A percentile compares a stretch with the other conserved stretches of the same genome.
Evolutionary conservation across 2,888 invertebrate genomes (phyloP).

Genomic region (Watsonalla cultraria): DNA sequence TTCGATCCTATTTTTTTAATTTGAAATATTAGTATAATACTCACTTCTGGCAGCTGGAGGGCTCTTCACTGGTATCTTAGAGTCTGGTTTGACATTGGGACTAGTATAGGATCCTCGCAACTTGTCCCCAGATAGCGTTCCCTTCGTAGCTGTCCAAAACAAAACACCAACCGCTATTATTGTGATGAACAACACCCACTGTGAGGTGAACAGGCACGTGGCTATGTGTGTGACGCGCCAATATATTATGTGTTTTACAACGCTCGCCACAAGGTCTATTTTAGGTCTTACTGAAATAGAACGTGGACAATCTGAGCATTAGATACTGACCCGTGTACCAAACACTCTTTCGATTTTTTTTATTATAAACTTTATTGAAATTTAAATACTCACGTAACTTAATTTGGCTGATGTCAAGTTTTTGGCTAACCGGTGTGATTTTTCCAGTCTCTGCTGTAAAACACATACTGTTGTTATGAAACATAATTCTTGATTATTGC

Average conservation of each 20-base stretch:
- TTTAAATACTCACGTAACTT: conserved; percentile 47
- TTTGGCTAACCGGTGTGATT: conserved; percentile 13
- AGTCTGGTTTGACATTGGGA: conserved; percentile 13
- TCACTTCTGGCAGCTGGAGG: conserved; percentile 19
- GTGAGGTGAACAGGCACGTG: conserved; percentile 26
- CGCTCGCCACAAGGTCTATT: conserved; percentile 33
- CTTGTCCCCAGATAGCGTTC: conserved; percentile 19
- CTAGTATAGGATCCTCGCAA: conserved; percentile 16
- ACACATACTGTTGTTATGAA: conserved; percentile 5
- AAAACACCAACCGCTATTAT: conserved; percentile 58
- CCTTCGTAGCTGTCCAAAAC: conserved; percentile 60
- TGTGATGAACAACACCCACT: conserved; percentile 38
- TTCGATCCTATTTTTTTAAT: conserved; percentile 2
- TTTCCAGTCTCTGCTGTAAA: conserved; percentile 34
- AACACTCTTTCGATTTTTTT: neutral
- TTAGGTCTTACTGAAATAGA: conserved; percentile 44
- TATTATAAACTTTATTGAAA: too few species aligned
- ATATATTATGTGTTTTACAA: conserved; percentile 41
- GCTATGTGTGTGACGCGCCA: conserved; percentile 44
- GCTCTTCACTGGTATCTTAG: conserved; percentile 17
- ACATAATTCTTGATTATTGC: neutral
- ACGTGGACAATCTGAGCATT: conserved; percentile 10
- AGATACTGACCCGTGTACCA: neutral
- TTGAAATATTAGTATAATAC: conserved; percentile 6
- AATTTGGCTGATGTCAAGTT: conserved; percentile 15